Conservation (phyloP, 2,888 invertebrate species). For the Dyspetes luteomarginatus region DNA sequence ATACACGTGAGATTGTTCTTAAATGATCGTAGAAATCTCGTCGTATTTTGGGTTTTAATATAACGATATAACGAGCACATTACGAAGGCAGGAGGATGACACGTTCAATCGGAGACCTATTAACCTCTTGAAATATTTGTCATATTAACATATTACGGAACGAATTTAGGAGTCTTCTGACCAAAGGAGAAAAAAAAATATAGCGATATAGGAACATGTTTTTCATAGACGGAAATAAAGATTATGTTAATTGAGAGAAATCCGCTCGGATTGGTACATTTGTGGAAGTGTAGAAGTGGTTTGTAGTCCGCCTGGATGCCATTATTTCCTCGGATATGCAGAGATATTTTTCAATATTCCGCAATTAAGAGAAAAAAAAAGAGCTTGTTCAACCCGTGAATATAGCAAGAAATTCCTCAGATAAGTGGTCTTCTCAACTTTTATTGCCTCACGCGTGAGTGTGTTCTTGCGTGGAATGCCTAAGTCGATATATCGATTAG, state of each 20-base stretch:
- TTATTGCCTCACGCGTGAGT: constrained; percentile 11
- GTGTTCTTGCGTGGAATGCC: neutral
- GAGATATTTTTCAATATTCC: constrained; percentile 48
- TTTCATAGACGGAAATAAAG: constrained; percentile 49
- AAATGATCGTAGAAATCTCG: no score
- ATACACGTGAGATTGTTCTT: no score
- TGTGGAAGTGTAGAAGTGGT: constrained; percentile 7
- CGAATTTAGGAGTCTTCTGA: constrained; percentile 2
- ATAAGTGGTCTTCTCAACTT: constrained; percentile 11
- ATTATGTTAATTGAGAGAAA: constrained; percentile 68
- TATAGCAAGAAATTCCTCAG: constrained; percentile 34
- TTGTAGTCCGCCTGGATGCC: constrained; percentile 20
- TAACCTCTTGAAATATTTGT: constrained; percentile 1
- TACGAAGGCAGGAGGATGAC: no score
- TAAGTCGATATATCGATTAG: neutral
- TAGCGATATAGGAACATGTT: constrained; percentile 26
- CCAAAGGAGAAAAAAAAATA: constrained; percentile 21
- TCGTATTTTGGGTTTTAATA: no score
- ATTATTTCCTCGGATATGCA: constrained; percentile 21
- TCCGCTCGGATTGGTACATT: constrained; percentile 46
- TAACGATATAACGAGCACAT: no score
- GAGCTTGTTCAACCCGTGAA: neutral
- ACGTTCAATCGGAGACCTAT: neutral
- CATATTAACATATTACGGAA: constrained; percentile 57
- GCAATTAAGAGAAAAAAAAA: constrained; percentile 18